phyloP scores from a whole-genome alignment of 2,888 invertebrate genomes.

The Mythimna pallens region DNA sequence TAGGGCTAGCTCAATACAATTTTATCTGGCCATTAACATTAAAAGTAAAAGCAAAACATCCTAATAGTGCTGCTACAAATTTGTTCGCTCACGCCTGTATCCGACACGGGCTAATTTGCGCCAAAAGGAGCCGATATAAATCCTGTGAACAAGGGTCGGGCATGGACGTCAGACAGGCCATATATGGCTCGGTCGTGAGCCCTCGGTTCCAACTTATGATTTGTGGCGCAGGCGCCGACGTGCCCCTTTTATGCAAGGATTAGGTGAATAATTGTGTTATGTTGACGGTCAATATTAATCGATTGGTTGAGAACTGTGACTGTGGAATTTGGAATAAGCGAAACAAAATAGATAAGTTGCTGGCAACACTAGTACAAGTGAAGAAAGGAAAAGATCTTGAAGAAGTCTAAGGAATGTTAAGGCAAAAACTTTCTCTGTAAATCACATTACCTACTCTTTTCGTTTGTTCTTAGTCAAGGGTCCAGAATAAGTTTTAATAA shows the following conservation, averaged over 20 bases:
- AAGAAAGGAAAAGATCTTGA: too few relatives aligned
- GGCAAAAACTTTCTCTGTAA: too few relatives aligned
- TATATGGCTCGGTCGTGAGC: constrained; percentile 87
- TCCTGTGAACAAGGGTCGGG: constrained; percentile 82
- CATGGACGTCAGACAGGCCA: constrained; percentile 80
- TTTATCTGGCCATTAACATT: constrained; percentile 50
- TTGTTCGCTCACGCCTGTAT: constrained; percentile 85
- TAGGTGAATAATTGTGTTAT: constrained; percentile 64
- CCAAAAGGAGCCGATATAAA: constrained; percentile 87
- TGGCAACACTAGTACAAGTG: neutral
- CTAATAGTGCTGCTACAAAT: constrained; percentile 77
- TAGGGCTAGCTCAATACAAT: constrained; percentile 36
- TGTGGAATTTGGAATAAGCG: neutral
- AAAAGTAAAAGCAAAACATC: constrained; percentile 64
- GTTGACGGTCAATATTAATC: constrained; percentile 46
- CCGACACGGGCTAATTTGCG: constrained; percentile 86
- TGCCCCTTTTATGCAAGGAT: constrained; percentile 57
- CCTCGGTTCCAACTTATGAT: constrained; percentile 84
- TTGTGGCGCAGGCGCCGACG: constrained; percentile 75
- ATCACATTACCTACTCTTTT: neutral
- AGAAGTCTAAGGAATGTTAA: too few relatives aligned
- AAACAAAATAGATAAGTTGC: neutral
- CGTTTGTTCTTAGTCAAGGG: neutral
- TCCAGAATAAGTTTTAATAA: neutral
- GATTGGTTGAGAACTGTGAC: constrained; percentile 14